Evolutionary conservation across 1,140 invertebrate genomes (phyloP).

Genomic region (Anthonomus grandis): DNA sequence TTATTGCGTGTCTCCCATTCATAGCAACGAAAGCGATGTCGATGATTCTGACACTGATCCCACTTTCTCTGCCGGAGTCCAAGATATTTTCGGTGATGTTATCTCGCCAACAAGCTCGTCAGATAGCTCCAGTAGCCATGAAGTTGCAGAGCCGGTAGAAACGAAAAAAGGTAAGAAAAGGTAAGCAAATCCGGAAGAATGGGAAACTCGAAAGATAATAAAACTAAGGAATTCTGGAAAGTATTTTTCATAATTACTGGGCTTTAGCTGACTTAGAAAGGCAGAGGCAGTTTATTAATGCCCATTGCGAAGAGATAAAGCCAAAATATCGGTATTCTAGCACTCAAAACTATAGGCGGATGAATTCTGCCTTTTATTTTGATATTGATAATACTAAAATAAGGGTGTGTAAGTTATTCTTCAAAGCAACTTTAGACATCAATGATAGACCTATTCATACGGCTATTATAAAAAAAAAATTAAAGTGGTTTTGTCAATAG

Average conservation of each 20-base stretch:
- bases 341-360: neutral
- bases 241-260: no score
- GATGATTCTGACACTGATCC: constrained; percentile 15
- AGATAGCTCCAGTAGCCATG: neutral
- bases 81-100: neutral
- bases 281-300: constrained; percentile 14
- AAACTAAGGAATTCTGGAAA: no score
- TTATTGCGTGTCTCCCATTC: constrained; percentile 8
- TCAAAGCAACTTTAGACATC: constrained; percentile 23
- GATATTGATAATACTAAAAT: constrained; percentile 6
- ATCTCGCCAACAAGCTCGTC: neutral
- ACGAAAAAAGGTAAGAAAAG: neutral
- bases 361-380: constrained; percentile 26
- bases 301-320: constrained; percentile 8
- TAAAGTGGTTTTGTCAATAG: constrained; percentile 6
- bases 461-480: constrained; percentile 6
- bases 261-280: constrained; percentile 13
- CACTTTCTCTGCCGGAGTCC: neutral
- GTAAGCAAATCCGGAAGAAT: neutral
- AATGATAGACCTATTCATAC: constrained; percentile 21
- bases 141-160: neutral
- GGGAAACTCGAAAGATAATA: no score
- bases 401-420: constrained; percentile 26
- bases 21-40: constrained; percentile 14
- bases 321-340: constrained; percentile 27